Evolutionary conservation across 2,888 invertebrate genomes (phyloP).

Genomic region (Drosophila mayaguana): DNA sequence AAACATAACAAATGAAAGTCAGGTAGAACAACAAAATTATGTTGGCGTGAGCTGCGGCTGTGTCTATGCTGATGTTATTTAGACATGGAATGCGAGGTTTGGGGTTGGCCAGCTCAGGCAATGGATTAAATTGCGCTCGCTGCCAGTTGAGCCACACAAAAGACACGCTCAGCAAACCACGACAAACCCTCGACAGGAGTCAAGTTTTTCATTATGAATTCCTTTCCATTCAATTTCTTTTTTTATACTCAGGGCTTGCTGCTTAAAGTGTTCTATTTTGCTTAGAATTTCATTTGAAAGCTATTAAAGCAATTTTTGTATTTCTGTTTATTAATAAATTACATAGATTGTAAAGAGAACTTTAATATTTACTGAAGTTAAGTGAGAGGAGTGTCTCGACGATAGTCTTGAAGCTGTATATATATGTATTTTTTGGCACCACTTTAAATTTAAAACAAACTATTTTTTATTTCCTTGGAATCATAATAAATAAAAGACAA

Average conservation of each 20-base stretch:
- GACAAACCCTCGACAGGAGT: background rate
- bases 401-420: too few relatives aligned
- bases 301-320: background rate
- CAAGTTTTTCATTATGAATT: background rate
- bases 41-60: conserved; percentile 54
- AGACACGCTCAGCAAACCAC: background rate
- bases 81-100: conserved; percentile 49
- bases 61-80: conserved; percentile 59
- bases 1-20: conserved; percentile 22
- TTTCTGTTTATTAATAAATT: background rate
- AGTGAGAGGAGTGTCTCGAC: too few relatives aligned
- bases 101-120: conserved; percentile 35
- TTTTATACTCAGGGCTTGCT: conserved; percentile 38
- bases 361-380: background rate
- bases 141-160: background rate
- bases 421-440: too few relatives aligned
- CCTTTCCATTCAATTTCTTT: conserved; percentile 36
- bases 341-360: background rate
- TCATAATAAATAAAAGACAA: too few relatives aligned
- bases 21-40: conserved; percentile 58
- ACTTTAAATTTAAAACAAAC: too few relatives aligned
- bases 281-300: background rate
- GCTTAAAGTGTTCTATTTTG: background rate
- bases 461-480: too few relatives aligned
- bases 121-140: conserved; percentile 34